Evolutionary conservation across 2,888 invertebrate species (phyloP).

Genomic region (Nematopogon swammerdamellus): DNA sequence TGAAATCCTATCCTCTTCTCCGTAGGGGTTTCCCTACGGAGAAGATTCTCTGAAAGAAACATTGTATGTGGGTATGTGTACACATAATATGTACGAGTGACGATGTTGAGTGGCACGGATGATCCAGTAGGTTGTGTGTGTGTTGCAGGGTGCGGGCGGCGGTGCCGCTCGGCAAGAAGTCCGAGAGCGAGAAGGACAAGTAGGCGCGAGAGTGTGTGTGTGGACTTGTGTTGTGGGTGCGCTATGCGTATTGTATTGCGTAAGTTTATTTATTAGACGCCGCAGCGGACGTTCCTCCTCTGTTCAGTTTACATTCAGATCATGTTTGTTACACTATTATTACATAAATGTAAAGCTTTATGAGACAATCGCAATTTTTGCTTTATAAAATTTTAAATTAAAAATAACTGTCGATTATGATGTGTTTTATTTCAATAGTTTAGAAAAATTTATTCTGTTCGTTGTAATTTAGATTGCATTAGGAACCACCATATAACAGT

Average conservation of each 20-base stretch:
- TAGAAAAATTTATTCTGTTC: no score
- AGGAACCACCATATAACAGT: no score
- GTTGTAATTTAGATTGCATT: no score
- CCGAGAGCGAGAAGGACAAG: conserved; percentile 82
- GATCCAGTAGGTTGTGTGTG: no score
- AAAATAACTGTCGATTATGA: conserved; percentile 46
- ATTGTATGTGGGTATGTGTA: no score
- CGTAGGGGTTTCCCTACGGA: no score
- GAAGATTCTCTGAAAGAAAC: no score
- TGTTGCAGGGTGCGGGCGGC: conserved; percentile 77
- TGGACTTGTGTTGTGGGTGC: conserved; percentile 59
- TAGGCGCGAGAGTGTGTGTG: conserved; percentile 40
- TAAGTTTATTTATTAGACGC: conserved; percentile 21
- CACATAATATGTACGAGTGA: no score
- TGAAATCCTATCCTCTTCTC: no score
- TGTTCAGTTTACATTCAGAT: conserved; percentile 45
- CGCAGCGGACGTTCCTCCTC: conserved; percentile 47
- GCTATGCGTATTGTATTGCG: conserved; percentile 61
- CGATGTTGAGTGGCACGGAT: no score
- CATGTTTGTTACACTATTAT: conserved; percentile 30
- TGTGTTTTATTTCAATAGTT: conserved; percentile 22
- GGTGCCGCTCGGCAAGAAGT: conserved; percentile 84
- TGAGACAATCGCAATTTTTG: conserved; percentile 54
- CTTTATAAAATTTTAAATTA: conserved; percentile 58
- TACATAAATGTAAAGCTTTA: conserved; percentile 50